phyloP scores from a whole-genome alignment of 2,113 vertebrate species.

The Daphoenositta chrysoptera region DNA sequence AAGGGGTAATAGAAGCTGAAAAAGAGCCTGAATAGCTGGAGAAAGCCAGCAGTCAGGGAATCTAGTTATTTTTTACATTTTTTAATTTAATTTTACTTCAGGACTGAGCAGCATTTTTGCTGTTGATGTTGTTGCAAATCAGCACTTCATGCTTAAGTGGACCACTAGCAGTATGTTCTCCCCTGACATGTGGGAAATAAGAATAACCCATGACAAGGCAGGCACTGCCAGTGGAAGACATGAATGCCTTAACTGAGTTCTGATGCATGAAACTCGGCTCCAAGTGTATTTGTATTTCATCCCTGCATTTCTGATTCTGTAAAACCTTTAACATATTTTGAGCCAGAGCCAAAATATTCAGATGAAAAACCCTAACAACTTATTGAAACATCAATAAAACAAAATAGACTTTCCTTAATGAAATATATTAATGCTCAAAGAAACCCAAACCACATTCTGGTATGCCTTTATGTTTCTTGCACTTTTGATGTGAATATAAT shows the following conservation, averaged over 20 bases:
- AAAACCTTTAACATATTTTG: background rate
- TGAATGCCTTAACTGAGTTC: background rate
- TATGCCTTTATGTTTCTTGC: background rate
- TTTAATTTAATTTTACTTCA: background rate
- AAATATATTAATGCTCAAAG: background rate
- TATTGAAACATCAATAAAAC: background rate
- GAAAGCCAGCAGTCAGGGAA: background rate
- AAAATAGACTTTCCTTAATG: background rate
- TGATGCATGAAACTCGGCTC: background rate
- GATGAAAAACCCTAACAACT: background rate
- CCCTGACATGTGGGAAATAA: background rate
- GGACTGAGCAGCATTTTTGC: background rate
- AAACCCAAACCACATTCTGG: background rate
- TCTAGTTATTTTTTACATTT: background rate
- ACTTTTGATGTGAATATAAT: conserved; percentile 8
- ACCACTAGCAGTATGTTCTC: background rate
- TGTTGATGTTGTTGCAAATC: background rate
- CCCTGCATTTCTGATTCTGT: background rate
- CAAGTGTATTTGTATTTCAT: background rate
- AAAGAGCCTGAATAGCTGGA: background rate
- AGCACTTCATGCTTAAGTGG: background rate
- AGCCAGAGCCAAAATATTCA: background rate
- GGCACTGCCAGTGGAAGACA: background rate
- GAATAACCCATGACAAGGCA: background rate
- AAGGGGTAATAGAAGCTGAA: background rate